Base-by-base conservation (phyloP, 2,888 invertebrate genomes). In the Nemotelus pantherinus region DNA sequence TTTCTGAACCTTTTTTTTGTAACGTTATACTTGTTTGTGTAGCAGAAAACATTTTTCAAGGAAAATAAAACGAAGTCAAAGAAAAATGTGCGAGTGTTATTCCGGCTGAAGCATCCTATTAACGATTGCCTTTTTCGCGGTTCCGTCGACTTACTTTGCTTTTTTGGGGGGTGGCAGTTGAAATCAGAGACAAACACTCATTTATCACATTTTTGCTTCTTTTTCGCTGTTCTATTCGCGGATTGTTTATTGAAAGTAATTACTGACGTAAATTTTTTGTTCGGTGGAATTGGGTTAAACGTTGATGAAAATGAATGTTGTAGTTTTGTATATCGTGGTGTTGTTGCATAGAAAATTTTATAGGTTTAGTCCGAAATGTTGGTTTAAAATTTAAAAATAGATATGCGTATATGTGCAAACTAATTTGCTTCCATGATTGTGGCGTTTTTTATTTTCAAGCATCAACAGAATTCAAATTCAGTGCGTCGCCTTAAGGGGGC, bases 1-100 rank as follows among this genome's bases (percentile, higher is more conserved):
- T 58, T 58, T 58, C 58, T 25, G 25, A 25, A 25, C 9, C 25
- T 58, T 58, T 25, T n/a, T 9, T n/a, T 25, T 25, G 58, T 58
- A 58, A 58, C 25, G 9, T 58, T n/a, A 58, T 58, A 58, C 58
- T 58, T 58, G n/a, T 58, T 58, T 58, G 58, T 25, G 25, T 25
- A 58, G 58, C 9, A 58, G 58, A 25, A 25, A 25, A 25, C 25
- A 25, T 25, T 25, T 25, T 25, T 25, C 9, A 58, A 58, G 58
- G 25, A 58, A 58, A 58, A 58, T n/a, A n/a, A 25, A 58, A 58
- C 9, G 58, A 58, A 58, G 25, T 58, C 10, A 25, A 5, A 7
- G 25, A 58, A 25, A 58, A 10, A n/a, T 1, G 25, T 25, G 25
- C 58, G 25, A 58, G 58, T 9, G 58, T 58, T 58, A 5, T 50